Evolutionary conservation across 2,888 invertebrate genomes (phyloP).

Genomic region (Coecobrya sp.): DNA sequence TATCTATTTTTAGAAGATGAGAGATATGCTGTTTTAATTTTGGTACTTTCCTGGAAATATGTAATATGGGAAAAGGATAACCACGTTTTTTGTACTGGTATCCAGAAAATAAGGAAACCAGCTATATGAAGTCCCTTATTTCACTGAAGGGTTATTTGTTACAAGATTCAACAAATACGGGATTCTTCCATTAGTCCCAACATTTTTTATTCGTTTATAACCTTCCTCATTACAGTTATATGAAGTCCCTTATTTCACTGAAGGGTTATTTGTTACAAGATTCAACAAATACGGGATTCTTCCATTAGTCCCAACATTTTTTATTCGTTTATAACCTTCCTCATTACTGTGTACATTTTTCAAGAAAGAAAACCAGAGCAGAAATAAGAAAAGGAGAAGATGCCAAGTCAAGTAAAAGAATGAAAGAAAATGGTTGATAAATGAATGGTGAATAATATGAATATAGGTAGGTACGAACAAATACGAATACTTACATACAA

Average conservation of each 20-base stretch:
- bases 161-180: not conserved
- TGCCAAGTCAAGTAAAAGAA: not conserved
- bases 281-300: not conserved
- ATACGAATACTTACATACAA: not conserved
- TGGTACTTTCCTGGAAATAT: not conserved
- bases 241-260: too few species aligned
- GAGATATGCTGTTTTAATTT: not conserved
- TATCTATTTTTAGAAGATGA: not conserved
- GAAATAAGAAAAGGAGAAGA: not conserved
- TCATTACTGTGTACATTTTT: not conserved
- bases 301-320: not conserved
- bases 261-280: not conserved
- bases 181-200: not conserved
- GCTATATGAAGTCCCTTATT: too few species aligned
- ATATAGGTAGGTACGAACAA: not conserved
- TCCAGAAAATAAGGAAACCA: not conserved
- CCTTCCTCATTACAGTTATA: not conserved
- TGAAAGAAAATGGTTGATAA: slow-evolving; percentile 13
- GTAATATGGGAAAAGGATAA: not conserved
- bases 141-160: not conserved
- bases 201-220: not conserved
- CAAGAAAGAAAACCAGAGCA: not conserved
- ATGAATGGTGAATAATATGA: slow-evolving; percentile 8
- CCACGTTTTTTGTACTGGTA: not conserved
- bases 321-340: not conserved